A percentile compares a stretch with the other conserved stretches of the same genome.
Conservation (phyloP, 2,113 vertebrate species). For the Sprattus sprattus region DNA sequence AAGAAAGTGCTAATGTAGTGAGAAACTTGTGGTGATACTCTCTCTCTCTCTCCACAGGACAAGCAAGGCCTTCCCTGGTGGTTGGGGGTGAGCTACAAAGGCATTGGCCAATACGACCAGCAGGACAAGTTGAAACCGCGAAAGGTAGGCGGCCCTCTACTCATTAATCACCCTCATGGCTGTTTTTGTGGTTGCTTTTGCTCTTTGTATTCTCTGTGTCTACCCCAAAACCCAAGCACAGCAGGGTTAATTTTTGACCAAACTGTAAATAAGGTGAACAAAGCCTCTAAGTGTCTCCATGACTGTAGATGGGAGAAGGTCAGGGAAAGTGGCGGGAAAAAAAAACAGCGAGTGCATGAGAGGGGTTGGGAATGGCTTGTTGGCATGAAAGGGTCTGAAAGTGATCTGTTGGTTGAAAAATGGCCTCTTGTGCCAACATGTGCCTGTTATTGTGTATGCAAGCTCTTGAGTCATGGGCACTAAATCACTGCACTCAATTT, state of each 20-base stretch:
- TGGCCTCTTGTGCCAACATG: slow-evolving; percentile 8
- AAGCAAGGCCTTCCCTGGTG: slow-evolving; percentile 98
- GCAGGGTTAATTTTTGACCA: slow-evolving; percentile 63
- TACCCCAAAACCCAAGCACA: slow-evolving; percentile 29
- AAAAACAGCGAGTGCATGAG: slow-evolving; percentile 18
- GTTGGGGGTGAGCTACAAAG: slow-evolving; percentile 97
- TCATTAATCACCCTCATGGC: neutral
- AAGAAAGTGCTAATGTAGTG: neutral
- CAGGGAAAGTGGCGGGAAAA: slow-evolving; percentile 29
- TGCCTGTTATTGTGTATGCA: neutral
- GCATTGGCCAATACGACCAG: slow-evolving; percentile 93
- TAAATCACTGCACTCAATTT: neutral
- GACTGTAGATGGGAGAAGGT: slow-evolving; percentile 36
- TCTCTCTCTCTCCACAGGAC: slow-evolving; percentile 76
- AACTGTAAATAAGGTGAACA: slow-evolving; percentile 51
- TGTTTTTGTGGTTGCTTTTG: slow-evolving; percentile 16
- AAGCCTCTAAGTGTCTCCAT: slow-evolving; percentile 45
- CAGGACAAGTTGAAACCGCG: slow-evolving; percentile 96
- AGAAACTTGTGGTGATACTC: neutral
- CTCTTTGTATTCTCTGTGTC: neutral
- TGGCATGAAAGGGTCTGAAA: neutral
- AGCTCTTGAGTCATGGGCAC: neutral
- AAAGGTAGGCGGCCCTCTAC: slow-evolving; percentile 75
- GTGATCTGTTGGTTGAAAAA: neutral
- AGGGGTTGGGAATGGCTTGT: slow-evolving; percentile 22